Base-by-base conservation (phyloP, 2,797 vertebrate species). In the Schizopygopsis malacanthus region DNA sequence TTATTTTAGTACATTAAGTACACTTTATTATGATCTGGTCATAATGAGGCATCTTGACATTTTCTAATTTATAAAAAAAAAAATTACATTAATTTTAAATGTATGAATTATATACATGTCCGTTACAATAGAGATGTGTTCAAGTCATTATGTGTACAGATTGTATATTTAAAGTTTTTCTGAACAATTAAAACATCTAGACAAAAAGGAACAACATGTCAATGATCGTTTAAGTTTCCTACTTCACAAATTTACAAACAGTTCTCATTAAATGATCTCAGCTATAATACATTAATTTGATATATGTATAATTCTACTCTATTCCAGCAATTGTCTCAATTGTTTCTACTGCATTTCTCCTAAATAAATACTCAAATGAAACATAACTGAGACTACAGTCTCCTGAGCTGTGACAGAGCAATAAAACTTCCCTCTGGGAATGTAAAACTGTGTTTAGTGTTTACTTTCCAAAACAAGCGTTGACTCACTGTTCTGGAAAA, bases 401-500 rank as follows among this genome's bases (percentile, higher is more conserved):
- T 50, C 59, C 20, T 65, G 72, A 50, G 28, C 12, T 79, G 54
- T 50, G 20, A 37, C 81, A 82, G 71, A 11, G 25, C 72, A 56
- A 76, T 67, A 63, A 65, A 25, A 65, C 20, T 52, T 39, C 79
- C 70, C 67, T 33, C 71, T 11, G 39, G 63, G 59, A 79, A 63
- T 75, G 22, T 43, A 37, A 41, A 78, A 72, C 13, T 85, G 82
- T 75, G 61, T 77, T 79, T 82, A 71, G 45, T 56, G 69, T 84
- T 87, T 70, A 70, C 65, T 76, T 83, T 79, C 45, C 22, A 78
- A 86, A 83, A 41, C 41, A 76, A 22, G 65, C 52, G 18, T 39
- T 79, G 73, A 88, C 56, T 83, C 65, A 82, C 56, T 79, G n/a
- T 79, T 78, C 50, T 41, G 67, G 71, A 82, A 54, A 82, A 73